Evolutionary conservation across 2,888 invertebrate genomes (phyloP).

Genomic region (Trichogramma evanescens): DNA sequence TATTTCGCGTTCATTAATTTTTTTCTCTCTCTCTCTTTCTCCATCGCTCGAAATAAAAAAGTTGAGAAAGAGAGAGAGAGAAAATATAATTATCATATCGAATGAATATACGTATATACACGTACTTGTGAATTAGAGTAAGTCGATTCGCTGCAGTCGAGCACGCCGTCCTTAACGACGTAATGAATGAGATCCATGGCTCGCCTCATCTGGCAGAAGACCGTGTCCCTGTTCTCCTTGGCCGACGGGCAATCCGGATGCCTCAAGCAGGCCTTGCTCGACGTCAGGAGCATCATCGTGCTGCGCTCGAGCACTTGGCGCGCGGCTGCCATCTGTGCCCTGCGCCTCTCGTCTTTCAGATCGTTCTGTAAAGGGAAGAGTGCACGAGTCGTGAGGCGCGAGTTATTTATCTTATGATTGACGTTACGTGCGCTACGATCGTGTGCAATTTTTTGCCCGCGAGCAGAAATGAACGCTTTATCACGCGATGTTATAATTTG

Average conservation of each 20-base stretch:
- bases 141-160: constrained; percentile 52
- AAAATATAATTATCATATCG: too few species aligned
- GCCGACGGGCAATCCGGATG: constrained; percentile 92
- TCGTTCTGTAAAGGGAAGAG: constrained; percentile 58
- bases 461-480: too few species aligned
- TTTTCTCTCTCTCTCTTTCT: too few species aligned
- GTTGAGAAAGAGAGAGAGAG: too few species aligned
- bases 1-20: too few species aligned
- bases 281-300: constrained; percentile 92
- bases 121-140: constrained; percentile 46
- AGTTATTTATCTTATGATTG: too few species aligned
- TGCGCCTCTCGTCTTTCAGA: constrained; percentile 83
- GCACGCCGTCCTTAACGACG: constrained; percentile 93
- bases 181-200: constrained; percentile 97
- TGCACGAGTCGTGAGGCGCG: too few species aligned
- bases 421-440: too few species aligned
- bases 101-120: neutral
- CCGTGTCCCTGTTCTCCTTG: constrained; percentile 91
- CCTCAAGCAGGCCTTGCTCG: constrained; percentile 91
- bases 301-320: constrained; percentile 91
- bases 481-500: too few species aligned
- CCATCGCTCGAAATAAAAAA: too few species aligned
- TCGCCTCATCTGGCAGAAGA: constrained; percentile 94
- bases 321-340: constrained; percentile 95
- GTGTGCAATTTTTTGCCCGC: too few species aligned